Evolutionary conservation across 35 echinoderm and acorn worm genomes (phyloP).

Genomic region (Stichopus chloronotus): DNA sequence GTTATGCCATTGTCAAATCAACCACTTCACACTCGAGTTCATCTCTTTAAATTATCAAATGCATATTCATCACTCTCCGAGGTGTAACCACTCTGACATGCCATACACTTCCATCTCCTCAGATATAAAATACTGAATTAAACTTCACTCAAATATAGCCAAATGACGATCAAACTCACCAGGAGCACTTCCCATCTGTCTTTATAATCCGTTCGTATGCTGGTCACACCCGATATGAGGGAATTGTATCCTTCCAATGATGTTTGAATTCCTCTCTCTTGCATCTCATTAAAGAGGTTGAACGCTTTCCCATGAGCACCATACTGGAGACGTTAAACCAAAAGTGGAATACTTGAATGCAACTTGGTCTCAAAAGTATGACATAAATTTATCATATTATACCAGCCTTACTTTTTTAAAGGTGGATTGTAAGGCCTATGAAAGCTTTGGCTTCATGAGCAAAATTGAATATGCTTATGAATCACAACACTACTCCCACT

Average conservation of each 20-base stretch:
- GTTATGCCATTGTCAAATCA: no score
- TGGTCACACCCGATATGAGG: conserved; percentile 67
- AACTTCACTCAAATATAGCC: no score
- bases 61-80: no score
- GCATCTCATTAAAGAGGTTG: conserved; percentile 92
- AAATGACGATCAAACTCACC: conserved; percentile 50
- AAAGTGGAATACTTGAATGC: not conserved
- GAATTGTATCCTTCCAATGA: conserved; percentile 80
- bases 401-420: no score
- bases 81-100: not conserved
- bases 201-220: conserved; percentile 70
- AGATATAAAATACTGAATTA: not conserved
- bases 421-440: no score
- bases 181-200: conserved; percentile 78
- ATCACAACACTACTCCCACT: no score
- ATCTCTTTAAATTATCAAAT: no score
- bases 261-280: conserved; percentile 75
- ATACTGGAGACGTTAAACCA: conserved; percentile 56
- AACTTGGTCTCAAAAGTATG: no score
- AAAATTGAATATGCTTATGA: no score
- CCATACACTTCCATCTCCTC: not conserved
- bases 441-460: no score
- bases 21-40: no score
- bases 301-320: conserved; percentile 75
- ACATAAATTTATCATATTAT: no score